Percentiles rank a stretch among this genome's conserved stretches.
Evolutionary conservation across 2,888 invertebrate species (phyloP).

Genomic region (Platycnemis pennipes): DNA sequence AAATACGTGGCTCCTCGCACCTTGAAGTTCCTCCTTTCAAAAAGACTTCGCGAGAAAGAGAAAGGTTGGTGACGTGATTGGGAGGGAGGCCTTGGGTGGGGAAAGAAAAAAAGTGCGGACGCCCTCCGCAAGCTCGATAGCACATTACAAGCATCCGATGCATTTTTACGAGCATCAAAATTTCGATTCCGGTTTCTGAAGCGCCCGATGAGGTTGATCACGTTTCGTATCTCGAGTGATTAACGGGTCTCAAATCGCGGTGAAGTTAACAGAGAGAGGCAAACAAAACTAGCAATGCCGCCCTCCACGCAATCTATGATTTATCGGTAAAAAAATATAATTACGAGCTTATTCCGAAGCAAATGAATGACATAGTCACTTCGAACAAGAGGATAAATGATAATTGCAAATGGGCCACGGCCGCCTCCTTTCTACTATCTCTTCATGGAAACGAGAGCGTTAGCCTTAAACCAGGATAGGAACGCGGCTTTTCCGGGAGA

Average conservation of each 20-base stretch:
- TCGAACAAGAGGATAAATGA: neutral
- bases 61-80: too few species aligned
- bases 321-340: neutral
- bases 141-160: neutral
- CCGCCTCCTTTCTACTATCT: conserved; percentile 36
- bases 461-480: neutral
- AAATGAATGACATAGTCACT: neutral
- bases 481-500: neutral
- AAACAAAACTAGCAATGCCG: too few species aligned
- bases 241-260: neutral
- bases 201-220: neutral
- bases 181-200: neutral
- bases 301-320: neutral
- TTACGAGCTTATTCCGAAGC: neutral
- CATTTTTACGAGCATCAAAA: neutral
- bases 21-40: too few species aligned
- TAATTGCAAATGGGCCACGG: conserved; percentile 52
- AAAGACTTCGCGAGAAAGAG: too few species aligned
- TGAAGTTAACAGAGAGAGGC: neutral
- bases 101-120: too few species aligned
- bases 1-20: too few species aligned
- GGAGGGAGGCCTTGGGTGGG: too few species aligned
- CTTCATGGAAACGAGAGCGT: neutral
- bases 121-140: neutral
- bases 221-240: neutral